A percentile compares a stretch with the other conserved stretches of the same genome.
Evolutionary conservation across 2,113 vertebrate species (phyloP).

Genomic region (Conger conger): DNA sequence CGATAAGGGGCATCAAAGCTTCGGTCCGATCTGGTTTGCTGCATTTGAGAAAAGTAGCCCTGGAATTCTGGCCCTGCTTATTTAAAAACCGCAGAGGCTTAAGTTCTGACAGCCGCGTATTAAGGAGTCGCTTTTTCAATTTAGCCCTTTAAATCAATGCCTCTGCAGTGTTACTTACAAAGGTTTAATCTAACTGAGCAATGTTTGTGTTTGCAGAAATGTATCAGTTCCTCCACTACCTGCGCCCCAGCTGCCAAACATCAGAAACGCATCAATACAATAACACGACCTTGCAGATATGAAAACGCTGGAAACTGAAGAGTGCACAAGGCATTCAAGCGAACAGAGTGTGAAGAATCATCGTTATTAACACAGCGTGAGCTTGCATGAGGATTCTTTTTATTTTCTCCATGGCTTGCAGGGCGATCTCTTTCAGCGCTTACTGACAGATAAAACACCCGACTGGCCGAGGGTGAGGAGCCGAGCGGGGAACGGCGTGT

Average conservation of each 20-base stretch:
- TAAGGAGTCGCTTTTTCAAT: background rate
- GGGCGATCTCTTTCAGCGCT: background rate
- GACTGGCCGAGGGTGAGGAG: background rate
- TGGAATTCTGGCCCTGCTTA: background rate
- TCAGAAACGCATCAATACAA: background rate
- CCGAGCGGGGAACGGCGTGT: background rate
- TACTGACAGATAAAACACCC: background rate
- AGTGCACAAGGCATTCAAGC: background rate
- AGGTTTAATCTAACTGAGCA: background rate
- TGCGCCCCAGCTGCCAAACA: background rate
- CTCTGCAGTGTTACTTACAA: background rate
- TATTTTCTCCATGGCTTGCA: background rate
- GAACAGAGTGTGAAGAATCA: background rate
- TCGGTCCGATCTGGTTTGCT: background rate
- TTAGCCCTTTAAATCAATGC: background rate
- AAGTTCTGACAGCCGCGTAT: background rate
- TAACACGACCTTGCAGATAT: background rate
- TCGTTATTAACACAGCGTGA: background rate
- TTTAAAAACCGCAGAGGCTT: background rate
- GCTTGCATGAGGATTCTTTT: background rate
- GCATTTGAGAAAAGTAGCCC: background rate
- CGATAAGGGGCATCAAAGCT: background rate
- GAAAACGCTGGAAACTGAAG: background rate
- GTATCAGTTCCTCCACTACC: background rate
- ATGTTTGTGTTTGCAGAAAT: background rate